Percentiles rank a stretch among this genome's conserved stretches.
These are phyloP conservation scores for Muntiacus muntjak DNA, from an alignment of 2,113 vertebrate genomes.

Conservation along the genomic window DNA sequence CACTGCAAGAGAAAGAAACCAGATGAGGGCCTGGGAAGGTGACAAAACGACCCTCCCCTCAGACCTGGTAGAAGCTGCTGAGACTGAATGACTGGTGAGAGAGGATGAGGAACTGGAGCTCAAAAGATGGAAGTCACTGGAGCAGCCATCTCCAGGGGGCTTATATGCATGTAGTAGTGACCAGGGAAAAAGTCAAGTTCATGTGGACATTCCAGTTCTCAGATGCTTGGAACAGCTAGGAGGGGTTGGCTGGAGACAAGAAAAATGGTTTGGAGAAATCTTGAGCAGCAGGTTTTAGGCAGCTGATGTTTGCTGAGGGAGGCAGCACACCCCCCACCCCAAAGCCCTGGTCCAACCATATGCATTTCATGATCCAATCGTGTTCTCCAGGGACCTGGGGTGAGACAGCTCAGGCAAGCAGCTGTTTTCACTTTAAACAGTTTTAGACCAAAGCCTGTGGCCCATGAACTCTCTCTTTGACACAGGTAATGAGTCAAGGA, in stretches of 20 bases:
- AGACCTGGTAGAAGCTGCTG: background rate
- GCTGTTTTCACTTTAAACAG: conserved; percentile 57
- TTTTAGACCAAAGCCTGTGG: conserved; percentile 51
- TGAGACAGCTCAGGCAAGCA: background rate
- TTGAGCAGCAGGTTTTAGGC: background rate
- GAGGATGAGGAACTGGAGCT: background rate
- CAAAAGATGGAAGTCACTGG: background rate
- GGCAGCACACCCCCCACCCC: background rate
- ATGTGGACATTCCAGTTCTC: background rate
- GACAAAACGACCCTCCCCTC: background rate
- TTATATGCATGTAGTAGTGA: background rate
- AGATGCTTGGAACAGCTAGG: background rate
- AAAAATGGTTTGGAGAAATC: background rate
- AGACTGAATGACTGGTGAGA: background rate
- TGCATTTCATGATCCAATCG: background rate
- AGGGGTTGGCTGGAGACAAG: background rate
- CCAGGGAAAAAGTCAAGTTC: background rate
- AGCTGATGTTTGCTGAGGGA: background rate
- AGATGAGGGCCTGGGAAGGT: background rate
- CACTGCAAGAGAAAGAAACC: background rate
- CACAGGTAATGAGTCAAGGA: conserved; percentile 49
- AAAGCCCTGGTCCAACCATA: background rate
- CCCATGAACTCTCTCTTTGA: conserved; percentile 3
- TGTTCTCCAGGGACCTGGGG: background rate
- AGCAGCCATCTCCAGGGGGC: background rate